phyloP scores from a whole-genome alignment of 1,140 invertebrate species.

The Druon quercuslanigerum region DNA sequence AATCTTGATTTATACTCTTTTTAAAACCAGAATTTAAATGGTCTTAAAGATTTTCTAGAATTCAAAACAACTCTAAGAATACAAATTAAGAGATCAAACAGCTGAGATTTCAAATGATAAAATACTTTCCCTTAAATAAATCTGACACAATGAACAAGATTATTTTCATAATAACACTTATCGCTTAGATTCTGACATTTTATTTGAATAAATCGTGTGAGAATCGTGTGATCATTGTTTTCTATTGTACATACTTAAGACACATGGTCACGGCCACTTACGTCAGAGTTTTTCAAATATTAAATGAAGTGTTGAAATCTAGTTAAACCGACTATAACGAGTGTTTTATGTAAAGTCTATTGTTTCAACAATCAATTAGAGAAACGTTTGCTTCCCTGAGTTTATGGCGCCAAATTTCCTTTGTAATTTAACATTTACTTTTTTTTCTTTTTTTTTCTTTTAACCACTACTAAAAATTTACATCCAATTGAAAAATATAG shows the following conservation, averaged over 20 bases:
- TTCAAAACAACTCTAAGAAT: background rate
- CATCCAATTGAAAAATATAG: too few relatives aligned
- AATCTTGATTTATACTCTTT: background rate
- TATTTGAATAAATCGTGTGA: constrained; percentile 29
- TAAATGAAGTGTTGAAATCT: constrained; percentile 24
- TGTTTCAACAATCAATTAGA: constrained; percentile 23
- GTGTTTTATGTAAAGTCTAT: constrained; percentile 4
- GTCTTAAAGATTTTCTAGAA: background rate
- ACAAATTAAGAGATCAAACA: background rate
- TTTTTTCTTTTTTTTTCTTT: too few relatives aligned
- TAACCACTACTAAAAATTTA: too few relatives aligned
- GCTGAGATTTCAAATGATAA: background rate
- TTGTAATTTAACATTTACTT: too few relatives aligned
- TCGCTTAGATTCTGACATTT: constrained; percentile 16
- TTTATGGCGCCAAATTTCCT: background rate
- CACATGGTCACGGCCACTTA: constrained; percentile 14
- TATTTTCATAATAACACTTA: constrained; percentile 15
- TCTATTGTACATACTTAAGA: constrained; percentile 14
- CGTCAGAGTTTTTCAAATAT: constrained; percentile 28
- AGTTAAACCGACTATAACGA: background rate
- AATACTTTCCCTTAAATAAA: constrained; percentile 25
- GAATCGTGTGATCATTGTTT: constrained; percentile 10
- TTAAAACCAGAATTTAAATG: background rate
- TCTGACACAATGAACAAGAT: constrained; percentile 15
- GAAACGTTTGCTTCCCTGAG: background rate